Conservation (phyloP, 2,797 vertebrate genomes). For the Scleropages formosus region DNA sequence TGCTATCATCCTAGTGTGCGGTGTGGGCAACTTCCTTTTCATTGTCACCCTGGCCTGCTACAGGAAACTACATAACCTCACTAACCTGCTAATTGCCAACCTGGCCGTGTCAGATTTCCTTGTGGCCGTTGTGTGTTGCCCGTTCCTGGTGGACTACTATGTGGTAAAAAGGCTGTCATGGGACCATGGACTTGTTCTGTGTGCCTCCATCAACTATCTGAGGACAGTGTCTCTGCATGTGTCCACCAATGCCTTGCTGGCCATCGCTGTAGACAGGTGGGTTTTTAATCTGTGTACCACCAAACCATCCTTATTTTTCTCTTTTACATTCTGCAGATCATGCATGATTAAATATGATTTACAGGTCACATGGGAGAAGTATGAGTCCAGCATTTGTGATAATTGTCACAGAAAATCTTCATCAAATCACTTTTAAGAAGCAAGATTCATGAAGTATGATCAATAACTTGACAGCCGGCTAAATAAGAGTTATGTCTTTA, state of each 20-base stretch:
- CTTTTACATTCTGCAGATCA: too few relatives aligned
- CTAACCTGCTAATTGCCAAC: conserved; percentile 94
- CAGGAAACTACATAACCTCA: conserved; percentile 92
- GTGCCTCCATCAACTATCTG: conserved; percentile 89
- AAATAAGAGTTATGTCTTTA: too few relatives aligned
- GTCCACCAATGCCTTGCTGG: conserved; percentile 91
- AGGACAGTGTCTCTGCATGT: conserved; percentile 90
- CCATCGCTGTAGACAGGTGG: conserved; percentile 94
- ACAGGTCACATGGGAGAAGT: too few relatives aligned
- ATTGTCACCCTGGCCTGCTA: conserved; percentile 83
- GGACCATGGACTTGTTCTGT: conserved; percentile 86
- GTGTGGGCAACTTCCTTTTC: conserved; percentile 90
- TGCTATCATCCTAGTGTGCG: conserved; percentile 91
- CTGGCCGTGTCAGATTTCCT: conserved; percentile 94
- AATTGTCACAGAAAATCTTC: too few relatives aligned
- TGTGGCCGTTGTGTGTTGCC: conserved; percentile 92
- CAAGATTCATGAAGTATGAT: too few relatives aligned
- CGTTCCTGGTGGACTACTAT: conserved; percentile 96
- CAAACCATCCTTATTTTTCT: too few relatives aligned
- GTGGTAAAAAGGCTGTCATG: conserved; percentile 91
- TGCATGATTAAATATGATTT: too few relatives aligned
- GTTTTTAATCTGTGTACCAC: too few relatives aligned
- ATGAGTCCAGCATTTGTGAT: too few relatives aligned
- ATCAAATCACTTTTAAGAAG: too few relatives aligned
- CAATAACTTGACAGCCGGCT: too few relatives aligned